Evolutionary conservation across 2,797 vertebrate species (phyloP), one percentile per base, ranked within the genome.

Genomic region (Oreochromis grahami): DNA sequence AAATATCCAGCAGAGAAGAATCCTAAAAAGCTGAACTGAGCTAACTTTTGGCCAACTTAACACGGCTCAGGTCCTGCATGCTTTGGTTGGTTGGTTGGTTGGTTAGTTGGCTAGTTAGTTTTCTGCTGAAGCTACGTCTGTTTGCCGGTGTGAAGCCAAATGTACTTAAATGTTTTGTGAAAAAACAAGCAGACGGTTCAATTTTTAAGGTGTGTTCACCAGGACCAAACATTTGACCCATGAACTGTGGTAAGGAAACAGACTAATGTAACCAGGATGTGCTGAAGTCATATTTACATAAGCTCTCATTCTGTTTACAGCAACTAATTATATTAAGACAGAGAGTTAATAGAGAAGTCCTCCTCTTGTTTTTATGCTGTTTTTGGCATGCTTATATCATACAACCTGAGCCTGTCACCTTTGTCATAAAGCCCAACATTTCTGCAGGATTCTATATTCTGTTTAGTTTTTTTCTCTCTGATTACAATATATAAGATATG

Each of bases 181-280:
- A 63, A 63, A 63, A 63, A 12, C 0, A 2, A 63, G 32, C 32
- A 63, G 58, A 63, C 6, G 0, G 32, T 60, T 60, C 0, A 63
- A 17, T 36, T 63, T 36, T n/a, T 63, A 3, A 36, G 17, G 58
- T 36, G 4, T 60, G 32, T 60, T 60, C 56, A 0, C 32, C 58
- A 36, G 32, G 32, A 36, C 17, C 6, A 36, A 63, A 63, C 58
- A 60, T 36, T 11, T 3, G 10, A 63, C 17, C 58, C 0, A 10
- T 36, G 2, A 63, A 63, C 58, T 63, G 32, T 36, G 58, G 32
- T 63, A 63, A 36, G 2, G 58, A 63, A 63, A 63, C 32, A 63
- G 32, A 36, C 58, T 7, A 10, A 63, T 12, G 17, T 60, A 60
- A 60, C 2, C 10, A 36, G 10, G 17, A 36, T 63, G 58, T 36